phyloP scores from a whole-genome alignment of 2,888 invertebrate species.

The Dysmachus trigonus region DNA sequence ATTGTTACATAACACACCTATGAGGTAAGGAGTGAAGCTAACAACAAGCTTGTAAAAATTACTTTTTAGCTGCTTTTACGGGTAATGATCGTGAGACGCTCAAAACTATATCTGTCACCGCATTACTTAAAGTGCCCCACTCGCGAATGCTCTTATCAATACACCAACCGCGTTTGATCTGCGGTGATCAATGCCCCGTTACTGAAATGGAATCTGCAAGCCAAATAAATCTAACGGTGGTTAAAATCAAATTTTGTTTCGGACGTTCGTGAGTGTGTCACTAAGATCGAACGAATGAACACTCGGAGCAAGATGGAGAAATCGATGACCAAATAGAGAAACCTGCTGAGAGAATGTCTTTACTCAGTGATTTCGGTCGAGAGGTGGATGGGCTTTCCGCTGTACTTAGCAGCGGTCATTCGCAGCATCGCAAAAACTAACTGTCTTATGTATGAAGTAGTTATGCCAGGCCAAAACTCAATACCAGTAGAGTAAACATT shows the following conservation, averaged over 20 bases:
- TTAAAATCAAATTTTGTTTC: neutral
- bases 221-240: slow-evolving; percentile 33
- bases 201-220: slow-evolving; percentile 26
- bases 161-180: neutral
- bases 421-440: neutral
- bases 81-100: neutral
- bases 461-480: neutral
- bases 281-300: neutral
- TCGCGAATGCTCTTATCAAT: neutral
- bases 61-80: neutral
- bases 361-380: neutral
- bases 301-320: neutral
- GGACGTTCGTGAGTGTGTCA: neutral
- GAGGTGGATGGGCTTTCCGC: neutral
- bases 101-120: neutral
- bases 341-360: neutral
- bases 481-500: neutral
- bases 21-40: too few relatives aligned
- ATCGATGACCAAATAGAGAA: slow-evolving; percentile 10
- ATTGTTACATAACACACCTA: too few relatives aligned
- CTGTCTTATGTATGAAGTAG: neutral
- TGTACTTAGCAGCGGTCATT: neutral
- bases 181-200: neutral
- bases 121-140: neutral
- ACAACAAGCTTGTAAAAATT: too few relatives aligned